phyloP scores from a whole-genome alignment of 2,113 vertebrate genomes.

The Athene cunicularia region DNA sequence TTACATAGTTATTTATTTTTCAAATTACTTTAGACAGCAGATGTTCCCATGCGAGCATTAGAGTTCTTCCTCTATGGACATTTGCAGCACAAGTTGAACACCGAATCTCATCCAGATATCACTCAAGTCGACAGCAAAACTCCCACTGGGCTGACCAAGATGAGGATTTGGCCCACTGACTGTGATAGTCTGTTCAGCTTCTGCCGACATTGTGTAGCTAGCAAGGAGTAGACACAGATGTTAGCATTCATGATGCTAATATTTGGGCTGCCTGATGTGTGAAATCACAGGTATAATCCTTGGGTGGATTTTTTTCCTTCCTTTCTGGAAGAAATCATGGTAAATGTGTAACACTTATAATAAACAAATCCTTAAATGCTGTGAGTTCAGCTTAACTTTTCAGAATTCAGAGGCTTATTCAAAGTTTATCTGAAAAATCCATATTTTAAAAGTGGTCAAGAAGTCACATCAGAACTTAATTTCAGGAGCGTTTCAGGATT shows the following conservation, averaged over 20 bases:
- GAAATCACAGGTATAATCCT: neutral
- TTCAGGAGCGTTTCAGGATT: neutral
- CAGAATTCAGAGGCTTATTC: neutral
- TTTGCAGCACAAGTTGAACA: neutral
- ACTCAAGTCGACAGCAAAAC: neutral
- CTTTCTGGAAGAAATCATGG: neutral
- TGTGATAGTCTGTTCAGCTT: neutral
- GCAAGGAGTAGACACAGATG: neutral
- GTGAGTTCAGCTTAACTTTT: neutral
- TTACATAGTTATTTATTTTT: neutral
- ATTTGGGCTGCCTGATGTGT: neutral
- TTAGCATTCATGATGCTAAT: neutral
- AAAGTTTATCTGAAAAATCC: neutral
- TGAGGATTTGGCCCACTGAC: neutral
- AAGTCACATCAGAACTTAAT: neutral
- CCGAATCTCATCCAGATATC: neutral
- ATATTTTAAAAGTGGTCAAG: neutral
- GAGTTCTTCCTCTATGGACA: neutral
- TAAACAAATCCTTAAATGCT: neutral
- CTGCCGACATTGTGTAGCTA: neutral
- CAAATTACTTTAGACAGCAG: constrained; percentile 14
- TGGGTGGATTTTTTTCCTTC: neutral
- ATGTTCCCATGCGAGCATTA: neutral
- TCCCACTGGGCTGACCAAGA: neutral
- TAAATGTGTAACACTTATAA: neutral